Base-by-base conservation (phyloP, 2,113 vertebrate species). In the Albula glossodonta region DNA sequence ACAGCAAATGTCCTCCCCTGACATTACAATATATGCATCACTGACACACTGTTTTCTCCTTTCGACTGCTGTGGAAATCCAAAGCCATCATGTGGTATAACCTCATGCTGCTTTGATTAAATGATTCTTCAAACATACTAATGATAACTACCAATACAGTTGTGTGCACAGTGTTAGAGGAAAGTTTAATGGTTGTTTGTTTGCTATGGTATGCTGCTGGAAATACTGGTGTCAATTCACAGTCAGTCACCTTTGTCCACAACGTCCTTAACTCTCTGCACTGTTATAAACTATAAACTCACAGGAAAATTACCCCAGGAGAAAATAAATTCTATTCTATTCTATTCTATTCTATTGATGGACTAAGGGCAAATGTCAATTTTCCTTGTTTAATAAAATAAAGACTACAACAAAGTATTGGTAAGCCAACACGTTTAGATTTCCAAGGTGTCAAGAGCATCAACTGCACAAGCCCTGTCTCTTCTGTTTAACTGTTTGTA, bases 1-100 rank as follows among this genome's bases (percentile, higher is more conserved):
- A 79, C 41, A 79, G 78, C 74, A 85, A 85, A 48, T 85, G 52
- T 60, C 19, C 83, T 56, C 83, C 84, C 53, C 77, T 60, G 52
- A 49, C 77, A 49, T 81, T 56, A 13, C 19, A 11, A 31, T n/a
- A 12, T 60, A 77, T 13, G 52, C 12, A 15, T 51, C 12, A 56
- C 80, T 78, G 78, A 50, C 41, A 50, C 3, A 17, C 41, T 50
- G 60, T 22, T 8, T 8, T 19, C 17, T 3, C 17, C 57, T 12
- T 9, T 63, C 8, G 17, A 19, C 60, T 3, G 4, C 63, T 70
- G 63, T 70, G 22, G 15, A 22, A 22, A 70, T 70, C 63, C 53
- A n/a, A 4, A n/a, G 19, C 19, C 5, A 22, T 70, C 63, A n/a
- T n/a, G 63, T 70, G 63, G 63, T n/a, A n/a, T 4, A n/a, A n/a